Evolutionary conservation across 2,113 vertebrate species (phyloP), one percentile per base, ranked within the genome.

Genomic region (Oreocharis arfaki): DNA sequence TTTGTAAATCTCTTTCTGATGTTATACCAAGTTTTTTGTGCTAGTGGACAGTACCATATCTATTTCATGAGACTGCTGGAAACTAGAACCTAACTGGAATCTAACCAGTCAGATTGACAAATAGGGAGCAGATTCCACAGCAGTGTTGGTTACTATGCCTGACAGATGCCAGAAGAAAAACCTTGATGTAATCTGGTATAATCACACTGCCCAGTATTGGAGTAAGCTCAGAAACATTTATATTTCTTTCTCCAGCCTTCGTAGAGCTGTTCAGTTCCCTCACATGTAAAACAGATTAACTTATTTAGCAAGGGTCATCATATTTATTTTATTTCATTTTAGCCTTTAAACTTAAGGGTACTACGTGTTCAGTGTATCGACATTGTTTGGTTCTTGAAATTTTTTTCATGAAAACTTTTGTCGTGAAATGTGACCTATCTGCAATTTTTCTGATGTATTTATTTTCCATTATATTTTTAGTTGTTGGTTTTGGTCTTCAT

Each of bases 81-180:
- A 70, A 14, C 30, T 23, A 19, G n/a, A n/a, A n/a, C n/a, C n/a
- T n/a, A n/a, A n/a, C n/a, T n/a, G n/a, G n/a, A n/a, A n/a, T 23
- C 20, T 89, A n/a, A 84, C n/a, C n/a, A 20, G 49, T 76, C 75
- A 90, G 67, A 11, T 41, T 85, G 92, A 71, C 39, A 78, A 46
- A 60, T 3, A 59, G 11, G 28, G 83, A 78, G 86, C 81, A 87
- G 65, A 50, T 64, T 65, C 78, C 80, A 4, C 53, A 59, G 92
- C 75, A 71, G 27, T 55, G 68, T 64, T 93, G 46, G 90, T 97
- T 93, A 67, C 94, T 90, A 47, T 77, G 90, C 87, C 75, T 91
- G 90, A 94, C 97, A 97, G 94, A 96, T 96, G 94, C 84, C 81
- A 90, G 83, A 65, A 95, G 81, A 68, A 93, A 95, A 96, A 81